phyloP scores from a whole-genome alignment of 1,140 invertebrate genomes.

The Pseudomyrmex flavicornis region DNA sequence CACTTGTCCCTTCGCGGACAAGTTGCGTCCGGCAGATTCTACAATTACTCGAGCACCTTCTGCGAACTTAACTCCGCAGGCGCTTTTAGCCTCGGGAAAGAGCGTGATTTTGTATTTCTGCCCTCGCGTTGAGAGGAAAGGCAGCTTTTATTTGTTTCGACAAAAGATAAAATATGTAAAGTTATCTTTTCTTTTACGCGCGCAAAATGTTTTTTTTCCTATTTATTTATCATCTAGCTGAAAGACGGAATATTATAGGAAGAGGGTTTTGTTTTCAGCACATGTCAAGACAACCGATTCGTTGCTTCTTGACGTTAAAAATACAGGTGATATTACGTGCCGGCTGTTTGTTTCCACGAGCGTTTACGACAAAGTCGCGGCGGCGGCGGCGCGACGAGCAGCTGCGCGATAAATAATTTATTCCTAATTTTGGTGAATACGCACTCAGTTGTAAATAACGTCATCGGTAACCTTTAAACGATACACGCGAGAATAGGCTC shows the following conservation, averaged over 20 bases:
- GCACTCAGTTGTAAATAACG: conserved; percentile 62
- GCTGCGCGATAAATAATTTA: conserved; percentile 36
- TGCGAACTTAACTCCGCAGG: conserved; percentile 80
- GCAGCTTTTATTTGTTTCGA: too few species aligned
- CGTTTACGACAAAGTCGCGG: conserved; percentile 55
- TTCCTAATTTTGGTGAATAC: conserved; percentile 61
- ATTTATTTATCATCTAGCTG: conserved; percentile 11
- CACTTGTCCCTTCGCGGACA: conserved; percentile 78
- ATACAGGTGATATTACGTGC: conserved; percentile 50
- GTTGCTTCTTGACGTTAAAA: conserved; percentile 48
- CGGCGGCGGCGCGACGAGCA: conserved; percentile 48
- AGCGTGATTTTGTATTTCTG: background rate
- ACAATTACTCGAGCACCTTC: conserved; percentile 82
- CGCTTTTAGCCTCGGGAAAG: conserved; percentile 16
- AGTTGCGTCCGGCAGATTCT: conserved; percentile 83
- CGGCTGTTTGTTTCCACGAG: conserved; percentile 47
- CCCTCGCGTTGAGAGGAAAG: too few species aligned
- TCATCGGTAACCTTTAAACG: conserved; percentile 44
- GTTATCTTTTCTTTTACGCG: too few species aligned
- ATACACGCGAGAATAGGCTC: conserved; percentile 63
- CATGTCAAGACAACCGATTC: conserved; percentile 50
- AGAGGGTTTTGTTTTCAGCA: background rate
- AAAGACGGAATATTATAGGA: conserved; percentile 8
- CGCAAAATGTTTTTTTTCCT: background rate
- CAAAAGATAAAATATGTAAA: too few species aligned